Evolutionary conservation across 2,113 vertebrate genomes (phyloP), one percentile per base, ranked within the genome.

Genomic region (Mustelus asterias): DNA sequence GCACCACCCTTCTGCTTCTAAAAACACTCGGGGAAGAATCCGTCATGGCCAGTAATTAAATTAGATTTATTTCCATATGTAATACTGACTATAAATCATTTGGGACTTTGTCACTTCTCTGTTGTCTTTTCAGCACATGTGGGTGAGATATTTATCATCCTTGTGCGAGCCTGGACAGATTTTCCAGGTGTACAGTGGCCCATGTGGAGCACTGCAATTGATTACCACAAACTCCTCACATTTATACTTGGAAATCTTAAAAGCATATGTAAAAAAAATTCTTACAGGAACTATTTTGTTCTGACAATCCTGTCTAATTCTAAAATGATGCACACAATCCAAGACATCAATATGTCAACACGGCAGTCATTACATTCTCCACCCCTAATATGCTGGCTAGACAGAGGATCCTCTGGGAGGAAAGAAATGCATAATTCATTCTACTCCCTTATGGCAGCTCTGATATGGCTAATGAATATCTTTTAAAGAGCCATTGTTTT

Each of bases 261-360:
- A 65, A 60, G 0, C 29, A 65, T 16, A 14, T 69, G 63, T 8
- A 37, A 9, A 65, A 65, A 67, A 20, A 69, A 37, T 69, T 37
- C 92, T 67, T 44, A 44, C 13, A 29, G 48, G 60, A 72, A 95
- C 93, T 48, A 69, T 48, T 24, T 95, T 72, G 44, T 41, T 72
- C 41, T 29, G 67, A 70, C 41, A 72, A 69, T 94, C 22, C 18
- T 33, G 94, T 54, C 33, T 13, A 95, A 44, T 69, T 94, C 92
- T 72, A 95, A 89, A 72, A 44, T 95, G 24, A 95, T 70, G 22
- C 44, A 54, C 11, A 20, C 44, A 95, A 95, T 95, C 94, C 65
- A 72, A 48, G 69, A 95, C 94, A 95, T 95, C 48, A 95, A 95
- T 95, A 95, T 72, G 67, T 95, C 69, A 95, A 72, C 69, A 72